Percentiles rank a stretch among this genome's conserved stretches.
These are phyloP conservation scores for Agriopis aurantiaria DNA, from an alignment of 2,888 invertebrate species.

Conservation along the genomic window DNA sequence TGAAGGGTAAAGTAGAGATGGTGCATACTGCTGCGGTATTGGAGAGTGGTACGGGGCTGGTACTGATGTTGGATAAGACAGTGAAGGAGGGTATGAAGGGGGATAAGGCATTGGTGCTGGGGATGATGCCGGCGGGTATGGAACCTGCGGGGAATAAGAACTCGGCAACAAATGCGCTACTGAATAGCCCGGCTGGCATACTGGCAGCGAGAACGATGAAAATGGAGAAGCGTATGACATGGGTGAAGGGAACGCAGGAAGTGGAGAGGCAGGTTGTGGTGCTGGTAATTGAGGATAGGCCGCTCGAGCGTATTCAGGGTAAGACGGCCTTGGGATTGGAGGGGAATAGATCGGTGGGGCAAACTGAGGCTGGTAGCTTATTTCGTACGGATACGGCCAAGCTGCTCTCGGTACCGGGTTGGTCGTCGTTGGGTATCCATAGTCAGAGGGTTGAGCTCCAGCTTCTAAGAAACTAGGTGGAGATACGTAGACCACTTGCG, in stretches of 20 bases:
- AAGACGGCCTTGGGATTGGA: conserved; percentile 37
- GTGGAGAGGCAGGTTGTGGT: conserved; percentile 20
- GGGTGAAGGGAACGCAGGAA: conserved; percentile 35
- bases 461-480: conserved; percentile 47
- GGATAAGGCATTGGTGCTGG: conserved; percentile 24
- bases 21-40: conserved; percentile 22
- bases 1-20: conserved; percentile 20
- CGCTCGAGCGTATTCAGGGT: conserved; percentile 41
- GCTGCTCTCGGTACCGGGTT: conserved; percentile 47
- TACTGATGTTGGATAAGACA: conserved; percentile 35
- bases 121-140: conserved; percentile 25
- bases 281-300: conserved; percentile 43
- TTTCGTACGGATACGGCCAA: conserved; percentile 50
- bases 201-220: conserved; percentile 15
- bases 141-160: conserved; percentile 20
- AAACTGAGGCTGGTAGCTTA: conserved; percentile 38
- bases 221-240: conserved; percentile 32
- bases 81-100: conserved; percentile 37
- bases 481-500: conserved; percentile 51
- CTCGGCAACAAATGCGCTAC: conserved; percentile 9
- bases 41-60: conserved; percentile 38
- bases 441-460: conserved; percentile 48
- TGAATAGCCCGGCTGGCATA: conserved; percentile 14
- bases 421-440: conserved; percentile 44
- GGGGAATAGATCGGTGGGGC: conserved; percentile 46